A percentile compares a stretch with the other conserved stretches of the same genome.
Evolutionary conservation across 2,797 vertebrate species (phyloP).

Genomic region (Crenichthys baileyi): DNA sequence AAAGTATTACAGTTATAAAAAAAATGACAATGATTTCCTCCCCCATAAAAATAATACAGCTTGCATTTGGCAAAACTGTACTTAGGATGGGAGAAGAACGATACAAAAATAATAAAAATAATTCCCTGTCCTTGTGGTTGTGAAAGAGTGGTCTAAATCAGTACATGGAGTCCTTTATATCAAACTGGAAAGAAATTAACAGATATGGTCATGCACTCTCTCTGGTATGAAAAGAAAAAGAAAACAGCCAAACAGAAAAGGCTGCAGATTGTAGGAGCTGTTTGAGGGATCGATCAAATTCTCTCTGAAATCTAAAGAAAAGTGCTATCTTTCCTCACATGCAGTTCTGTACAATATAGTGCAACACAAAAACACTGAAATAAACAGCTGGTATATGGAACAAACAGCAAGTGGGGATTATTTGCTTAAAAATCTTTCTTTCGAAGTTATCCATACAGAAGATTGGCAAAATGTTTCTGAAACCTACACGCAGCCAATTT

Average conservation of each 20-base stretch:
- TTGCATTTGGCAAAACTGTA: neutral
- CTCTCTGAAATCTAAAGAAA: conserved; percentile 23
- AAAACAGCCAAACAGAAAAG: conserved; percentile 16
- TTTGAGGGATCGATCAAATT: conserved; percentile 57
- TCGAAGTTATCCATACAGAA: neutral
- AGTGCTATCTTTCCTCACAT: too few species aligned
- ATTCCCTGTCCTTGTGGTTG: conserved; percentile 16
- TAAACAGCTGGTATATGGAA: conserved; percentile 15
- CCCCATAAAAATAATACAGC: too few species aligned
- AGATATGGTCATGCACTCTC: too few species aligned
- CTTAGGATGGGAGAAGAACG: neutral
- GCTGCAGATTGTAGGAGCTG: too few species aligned
- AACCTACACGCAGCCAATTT: conserved; percentile 10
- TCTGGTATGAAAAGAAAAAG: too few species aligned
- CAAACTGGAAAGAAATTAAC: too few species aligned
- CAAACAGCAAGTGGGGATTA: conserved; percentile 7
- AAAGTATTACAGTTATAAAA: neutral
- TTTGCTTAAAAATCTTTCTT: neutral
- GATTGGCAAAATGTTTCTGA: conserved; percentile 3
- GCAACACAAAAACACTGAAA: neutral
- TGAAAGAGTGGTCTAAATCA: conserved; percentile 25
- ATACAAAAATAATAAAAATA: too few species aligned
- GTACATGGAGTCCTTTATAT: neutral
- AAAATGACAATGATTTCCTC: neutral
- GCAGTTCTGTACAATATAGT: too few species aligned